These are phyloP conservation scores for Promerops cafer DNA, from an alignment of 2,113 vertebrate species.

Conservation along the genomic window DNA sequence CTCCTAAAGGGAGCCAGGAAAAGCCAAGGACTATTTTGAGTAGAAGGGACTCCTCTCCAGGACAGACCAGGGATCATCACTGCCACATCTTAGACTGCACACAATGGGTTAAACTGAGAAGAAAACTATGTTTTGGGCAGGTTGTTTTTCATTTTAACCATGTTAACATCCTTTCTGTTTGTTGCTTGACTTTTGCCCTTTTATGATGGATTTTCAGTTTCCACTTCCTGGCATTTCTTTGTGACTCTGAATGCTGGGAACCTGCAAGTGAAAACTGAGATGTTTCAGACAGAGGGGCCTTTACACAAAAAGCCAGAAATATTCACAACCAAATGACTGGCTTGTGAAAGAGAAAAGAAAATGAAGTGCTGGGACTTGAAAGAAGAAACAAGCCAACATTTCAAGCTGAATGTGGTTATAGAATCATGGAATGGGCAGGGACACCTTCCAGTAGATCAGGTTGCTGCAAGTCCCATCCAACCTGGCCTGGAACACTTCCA, in stretches of 20 bases:
- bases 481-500: background rate
- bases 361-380: background rate
- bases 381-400: background rate
- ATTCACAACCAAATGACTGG: background rate
- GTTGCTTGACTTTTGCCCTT: background rate
- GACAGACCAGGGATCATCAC: background rate
- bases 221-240: background rate
- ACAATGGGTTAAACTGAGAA: background rate
- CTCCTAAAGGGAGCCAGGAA: background rate
- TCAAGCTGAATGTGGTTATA: background rate
- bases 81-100: background rate
- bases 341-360: background rate
- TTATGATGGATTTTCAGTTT: background rate
- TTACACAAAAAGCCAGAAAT: background rate
- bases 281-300: background rate
- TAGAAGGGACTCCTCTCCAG: background rate
- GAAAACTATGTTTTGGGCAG: background rate
- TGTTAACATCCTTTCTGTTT: background rate
- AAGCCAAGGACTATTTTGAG: background rate
- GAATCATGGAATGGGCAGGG: background rate
- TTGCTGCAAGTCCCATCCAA: background rate
- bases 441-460: background rate
- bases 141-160: background rate
- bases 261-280: background rate
- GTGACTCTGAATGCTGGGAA: background rate